Evolutionary conservation across 2,113 vertebrate species (phyloP).

Genomic region (Sinosuthora webbiana): DNA sequence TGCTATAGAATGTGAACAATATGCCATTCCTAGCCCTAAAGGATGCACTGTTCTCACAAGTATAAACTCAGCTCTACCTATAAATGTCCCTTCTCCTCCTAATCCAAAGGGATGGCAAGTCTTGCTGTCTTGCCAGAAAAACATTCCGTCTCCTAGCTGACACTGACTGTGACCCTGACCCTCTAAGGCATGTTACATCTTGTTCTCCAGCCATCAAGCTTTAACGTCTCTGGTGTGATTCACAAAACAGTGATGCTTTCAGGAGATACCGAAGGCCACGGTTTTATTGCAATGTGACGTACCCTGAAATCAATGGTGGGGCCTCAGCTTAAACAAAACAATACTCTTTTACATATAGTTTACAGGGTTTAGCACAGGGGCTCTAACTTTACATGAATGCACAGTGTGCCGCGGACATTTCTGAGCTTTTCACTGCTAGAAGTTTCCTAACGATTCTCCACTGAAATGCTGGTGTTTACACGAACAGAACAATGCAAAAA

Average conservation of each 20-base stretch:
- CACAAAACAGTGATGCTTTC: not conserved
- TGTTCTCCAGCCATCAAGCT: slow-evolving; percentile 25
- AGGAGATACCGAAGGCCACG: not conserved
- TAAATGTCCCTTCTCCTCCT: not conserved
- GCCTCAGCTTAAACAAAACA: slow-evolving; percentile 12
- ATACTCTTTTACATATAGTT: not conserved
- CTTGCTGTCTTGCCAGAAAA: slow-evolving; percentile 41
- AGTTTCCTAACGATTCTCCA: not conserved
- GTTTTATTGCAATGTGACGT: slow-evolving; percentile 2
- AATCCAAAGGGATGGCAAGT: not conserved
- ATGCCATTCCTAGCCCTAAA: not conserved
- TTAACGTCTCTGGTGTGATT: not conserved
- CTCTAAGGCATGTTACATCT: slow-evolving; percentile 48
- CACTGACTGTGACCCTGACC: slow-evolving; percentile 8
- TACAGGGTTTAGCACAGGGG: not conserved
- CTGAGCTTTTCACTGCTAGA: not conserved
- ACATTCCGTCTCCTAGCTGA: slow-evolving; percentile 10
- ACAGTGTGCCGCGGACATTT: not conserved
- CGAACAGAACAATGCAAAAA: not conserved
- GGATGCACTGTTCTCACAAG: not conserved
- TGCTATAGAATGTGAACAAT: not conserved
- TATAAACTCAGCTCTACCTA: not conserved
- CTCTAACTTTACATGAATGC: not conserved
- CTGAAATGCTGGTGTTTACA: not conserved
- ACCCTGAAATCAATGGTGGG: not conserved